Conservation (phyloP, 1,140 invertebrate species). For the Nebria ingens region DNA sequence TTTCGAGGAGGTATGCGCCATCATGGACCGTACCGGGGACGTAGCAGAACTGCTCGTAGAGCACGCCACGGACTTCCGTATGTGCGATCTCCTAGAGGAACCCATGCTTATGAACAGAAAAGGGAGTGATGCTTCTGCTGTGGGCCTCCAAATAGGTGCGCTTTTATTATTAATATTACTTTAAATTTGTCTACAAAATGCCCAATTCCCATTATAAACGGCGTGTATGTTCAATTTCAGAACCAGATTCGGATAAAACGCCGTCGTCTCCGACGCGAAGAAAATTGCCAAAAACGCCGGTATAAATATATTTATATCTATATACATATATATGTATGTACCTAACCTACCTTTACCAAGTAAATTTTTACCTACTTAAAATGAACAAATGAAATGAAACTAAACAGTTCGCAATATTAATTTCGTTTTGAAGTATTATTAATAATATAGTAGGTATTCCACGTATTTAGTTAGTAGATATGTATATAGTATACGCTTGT, state of each 20-base stretch:
- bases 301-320: no score
- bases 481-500: no score
- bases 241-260: slow-evolving; percentile 66
- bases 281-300: slow-evolving; percentile 89
- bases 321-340: no score
- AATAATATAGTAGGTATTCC: no score
- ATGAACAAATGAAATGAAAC: no score
- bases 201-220: not conserved
- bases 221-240: slow-evolving; percentile 48
- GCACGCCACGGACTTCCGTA: slow-evolving; percentile 57
- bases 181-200: not conserved
- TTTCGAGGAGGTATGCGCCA: slow-evolving; percentile 78
- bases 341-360: no score
- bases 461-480: no score
- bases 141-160: slow-evolving; percentile 40
- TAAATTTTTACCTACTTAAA: no score
- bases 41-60: slow-evolving; percentile 74
- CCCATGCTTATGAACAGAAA: slow-evolving; percentile 35
- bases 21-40: slow-evolving; percentile 75
- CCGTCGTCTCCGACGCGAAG: slow-evolving; percentile 77
- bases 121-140: slow-evolving; percentile 27
- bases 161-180: slow-evolving; percentile 13
- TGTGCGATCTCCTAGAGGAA: slow-evolving; percentile 55
- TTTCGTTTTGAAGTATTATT: no score
- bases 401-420: no score